Conservation (phyloP, 2,797 vertebrate genomes). For the Sebastes glaucus region DNA sequence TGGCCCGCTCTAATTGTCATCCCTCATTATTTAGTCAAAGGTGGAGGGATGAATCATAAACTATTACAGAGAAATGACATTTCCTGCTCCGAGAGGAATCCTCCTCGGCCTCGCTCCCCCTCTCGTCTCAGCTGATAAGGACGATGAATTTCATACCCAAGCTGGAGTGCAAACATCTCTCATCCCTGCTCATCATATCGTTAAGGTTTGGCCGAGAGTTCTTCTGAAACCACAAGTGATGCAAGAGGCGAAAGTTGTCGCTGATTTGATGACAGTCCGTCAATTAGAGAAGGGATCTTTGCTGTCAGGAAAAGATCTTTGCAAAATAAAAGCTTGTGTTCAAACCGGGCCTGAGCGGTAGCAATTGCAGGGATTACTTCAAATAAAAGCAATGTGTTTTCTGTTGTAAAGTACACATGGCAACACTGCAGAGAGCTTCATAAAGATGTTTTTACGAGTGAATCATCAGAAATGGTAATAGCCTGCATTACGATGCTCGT, state of each 20-base stretch:
- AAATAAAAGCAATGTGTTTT: conserved; percentile 64
- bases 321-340: conserved; percentile 26
- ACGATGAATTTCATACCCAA: conserved; percentile 59
- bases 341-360: conserved; percentile 37
- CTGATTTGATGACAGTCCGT: conserved; percentile 57
- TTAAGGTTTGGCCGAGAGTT: conserved; percentile 40
- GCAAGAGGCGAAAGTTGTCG: conserved; percentile 37
- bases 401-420: conserved; percentile 12
- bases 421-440: conserved; percentile 8
- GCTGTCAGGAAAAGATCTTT: conserved; percentile 48
- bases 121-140: conserved; percentile 76
- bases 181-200: conserved; percentile 27
- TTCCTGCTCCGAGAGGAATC: conserved; percentile 68
- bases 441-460: conserved; percentile 5
- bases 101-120: conserved; percentile 62
- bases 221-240: conserved; percentile 47
- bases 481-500: not conserved
- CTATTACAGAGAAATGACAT: conserved; percentile 77
- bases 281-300: conserved; percentile 58
- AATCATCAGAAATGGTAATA: conserved; percentile 13
- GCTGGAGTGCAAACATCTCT: conserved; percentile 62
- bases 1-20: conserved; percentile 83
- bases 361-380: conserved; percentile 45
- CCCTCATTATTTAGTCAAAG: conserved; percentile 85
- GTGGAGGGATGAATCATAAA: conserved; percentile 82